phyloP scores from a whole-genome alignment of 2,888 invertebrate species.

The Erebia palarica region DNA sequence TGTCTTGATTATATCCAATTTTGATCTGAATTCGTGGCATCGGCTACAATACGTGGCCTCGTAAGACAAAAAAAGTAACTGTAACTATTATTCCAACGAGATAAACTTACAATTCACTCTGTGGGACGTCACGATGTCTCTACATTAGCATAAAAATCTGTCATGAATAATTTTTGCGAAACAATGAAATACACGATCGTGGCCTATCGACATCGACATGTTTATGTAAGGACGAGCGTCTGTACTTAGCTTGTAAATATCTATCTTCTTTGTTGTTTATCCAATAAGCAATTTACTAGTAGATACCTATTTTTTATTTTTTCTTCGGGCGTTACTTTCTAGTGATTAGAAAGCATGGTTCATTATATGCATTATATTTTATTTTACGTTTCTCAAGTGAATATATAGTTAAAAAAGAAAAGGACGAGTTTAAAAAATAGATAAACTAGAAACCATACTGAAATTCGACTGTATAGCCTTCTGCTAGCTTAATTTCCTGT shows the following conservation, averaged over 20 bases:
- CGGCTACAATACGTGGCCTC: background rate
- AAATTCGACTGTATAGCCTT: no score
- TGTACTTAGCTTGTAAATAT: conserved; percentile 4
- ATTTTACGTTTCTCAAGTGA: background rate
- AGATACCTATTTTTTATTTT: background rate
- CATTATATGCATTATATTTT: background rate
- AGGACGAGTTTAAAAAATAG: no score
- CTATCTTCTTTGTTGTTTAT: conserved; percentile 2
- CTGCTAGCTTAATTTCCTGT: no score
- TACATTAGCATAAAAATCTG: conserved; percentile 24
- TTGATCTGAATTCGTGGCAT: conserved; percentile 1
- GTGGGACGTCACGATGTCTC: conserved; percentile 21
- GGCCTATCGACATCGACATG: conserved; percentile 15
- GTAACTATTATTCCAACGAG: conserved; percentile 16
- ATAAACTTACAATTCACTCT: conserved; percentile 17
- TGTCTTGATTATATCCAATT: background rate
- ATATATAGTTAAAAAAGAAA: background rate
- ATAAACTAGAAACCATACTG: no score
- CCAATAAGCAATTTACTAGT: background rate
- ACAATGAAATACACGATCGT: conserved; percentile 24
- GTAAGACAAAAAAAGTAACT: conserved; percentile 16
- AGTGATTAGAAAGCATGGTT: background rate
- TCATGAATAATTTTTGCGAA: conserved; percentile 27
- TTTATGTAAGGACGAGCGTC: conserved; percentile 19
- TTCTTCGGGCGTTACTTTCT: background rate